Evolutionary conservation across 2,797 vertebrate genomes (phyloP), one percentile per base, ranked within the genome.

Genomic region (Malurus splendens): DNA sequence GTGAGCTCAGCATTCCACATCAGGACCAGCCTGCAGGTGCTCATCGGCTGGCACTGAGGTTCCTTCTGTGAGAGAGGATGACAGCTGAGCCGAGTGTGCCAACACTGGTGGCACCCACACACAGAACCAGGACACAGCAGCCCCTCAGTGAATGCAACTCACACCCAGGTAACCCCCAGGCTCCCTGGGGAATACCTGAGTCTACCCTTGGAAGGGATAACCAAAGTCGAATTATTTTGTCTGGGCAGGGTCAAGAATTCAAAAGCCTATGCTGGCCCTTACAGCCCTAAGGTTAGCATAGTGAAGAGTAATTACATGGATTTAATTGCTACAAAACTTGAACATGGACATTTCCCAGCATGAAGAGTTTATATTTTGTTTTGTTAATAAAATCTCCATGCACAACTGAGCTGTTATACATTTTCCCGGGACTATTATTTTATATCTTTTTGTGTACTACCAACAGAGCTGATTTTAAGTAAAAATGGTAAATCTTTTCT

Each of bases 401-500:
- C 7, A 10, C 8, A 82, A 60, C 27, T 45, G 55, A 33, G 24
- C 20, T 62, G n/a, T 23, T 82, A 20, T 0, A 56, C 9, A 20
- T 86, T 79, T 83, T 73, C 38, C 38, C 47, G 23, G 12, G 54
- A 24, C 5, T 92, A 81, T 32, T 70, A 73, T 33, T 82, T 85
- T 32, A 25, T 54, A 42, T 50, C 41, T 55, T 56, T 75, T 86
- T 75, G n/a, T 30, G 17, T 72, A 28, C 30, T 38, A 16, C 3
- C 19, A 82, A 62, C 25, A 47, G 12, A 91, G 15, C 4, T 2
- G 2, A 83, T 66, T 79, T 89, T 60, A 81, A 92, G 86, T 17
- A 33, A 83, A 82, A 85, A 86, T 23, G 19, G 33, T 61, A 75
- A 90, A 60, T 39, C 2, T 80, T 94, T 93, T 83, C 60, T 84